phyloP scores from a whole-genome alignment of 2,888 invertebrate genomes.

The Hirtodrosophila cameraria region DNA sequence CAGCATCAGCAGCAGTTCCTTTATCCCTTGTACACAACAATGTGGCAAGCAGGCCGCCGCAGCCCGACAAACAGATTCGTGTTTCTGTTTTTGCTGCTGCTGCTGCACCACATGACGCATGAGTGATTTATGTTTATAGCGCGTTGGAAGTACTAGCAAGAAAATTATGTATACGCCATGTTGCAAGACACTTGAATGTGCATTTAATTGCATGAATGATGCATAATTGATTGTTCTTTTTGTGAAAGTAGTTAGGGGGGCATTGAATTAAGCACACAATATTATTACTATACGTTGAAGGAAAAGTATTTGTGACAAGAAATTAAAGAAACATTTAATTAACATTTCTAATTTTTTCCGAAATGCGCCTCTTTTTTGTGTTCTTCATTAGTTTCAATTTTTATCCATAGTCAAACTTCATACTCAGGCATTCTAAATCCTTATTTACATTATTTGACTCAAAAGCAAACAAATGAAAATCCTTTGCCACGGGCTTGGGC shows the following conservation, averaged over 20 bases:
- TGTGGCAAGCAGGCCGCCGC: constrained; percentile 42
- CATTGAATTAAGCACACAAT: too few species aligned
- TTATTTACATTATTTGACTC: constrained; percentile 20
- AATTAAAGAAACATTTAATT: too few species aligned
- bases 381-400: constrained; percentile 17
- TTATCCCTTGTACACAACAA: constrained; percentile 42
- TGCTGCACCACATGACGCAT: constrained; percentile 68
- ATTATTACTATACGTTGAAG: too few species aligned
- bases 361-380: not conserved
- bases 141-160: constrained; percentile 37
- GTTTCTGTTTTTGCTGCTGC: constrained; percentile 33
- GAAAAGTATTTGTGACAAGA: too few species aligned
- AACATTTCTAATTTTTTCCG: too few species aligned
- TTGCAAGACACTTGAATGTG: constrained; percentile 46
- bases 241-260: not conserved
- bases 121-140: constrained; percentile 70
- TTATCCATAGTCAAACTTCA: constrained; percentile 16
- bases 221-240: constrained; percentile 51
- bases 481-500: constrained; percentile 22
- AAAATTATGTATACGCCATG: constrained; percentile 58
- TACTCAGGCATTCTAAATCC: constrained; percentile 5
- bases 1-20: constrained; percentile 27
- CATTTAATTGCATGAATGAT: constrained; percentile 63
- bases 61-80: constrained; percentile 39
- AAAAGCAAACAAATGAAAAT: constrained; percentile 43